Conservation (phyloP, 2,797 vertebrate genomes). For the Benthosema pterotum region DNA sequence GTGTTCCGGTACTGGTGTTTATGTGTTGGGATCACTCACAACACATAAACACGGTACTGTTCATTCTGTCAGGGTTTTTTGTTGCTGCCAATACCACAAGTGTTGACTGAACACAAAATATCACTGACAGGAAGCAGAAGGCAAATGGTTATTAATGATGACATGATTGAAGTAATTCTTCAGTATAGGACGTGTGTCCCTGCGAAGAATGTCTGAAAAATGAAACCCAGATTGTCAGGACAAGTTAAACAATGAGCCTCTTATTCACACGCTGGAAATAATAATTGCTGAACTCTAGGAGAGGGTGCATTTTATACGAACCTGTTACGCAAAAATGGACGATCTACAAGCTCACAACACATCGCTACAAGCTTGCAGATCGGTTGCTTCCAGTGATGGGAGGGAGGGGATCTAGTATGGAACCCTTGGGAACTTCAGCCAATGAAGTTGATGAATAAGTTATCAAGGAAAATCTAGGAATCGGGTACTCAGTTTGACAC, state of each 20-base stretch:
- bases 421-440: too few relatives aligned
- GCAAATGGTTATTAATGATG: not conserved
- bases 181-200: not conserved
- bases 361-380: too few relatives aligned
- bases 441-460: too few relatives aligned
- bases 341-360: too few relatives aligned
- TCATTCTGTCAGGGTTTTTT: constrained; percentile 21
- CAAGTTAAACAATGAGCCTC: constrained; percentile 11
- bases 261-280: not conserved
- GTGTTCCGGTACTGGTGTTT: too few relatives aligned
- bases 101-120: constrained; percentile 1
- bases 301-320: too few relatives aligned
- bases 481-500: constrained; percentile 11
- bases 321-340: too few relatives aligned
- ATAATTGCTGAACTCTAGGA: constrained; percentile 1
- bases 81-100: constrained; percentile 26
- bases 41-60: not conserved
- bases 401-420: too few relatives aligned
- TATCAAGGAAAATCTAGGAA: constrained; percentile 4
- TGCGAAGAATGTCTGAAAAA: not conserved
- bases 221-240: not conserved
- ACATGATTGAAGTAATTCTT: not conserved
- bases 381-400: too few relatives aligned
- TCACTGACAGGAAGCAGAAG: not conserved
- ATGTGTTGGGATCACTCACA: not conserved